phyloP scores from a whole-genome alignment of 2,113 vertebrate genomes.

The Haplochromis vanheusdeni region DNA sequence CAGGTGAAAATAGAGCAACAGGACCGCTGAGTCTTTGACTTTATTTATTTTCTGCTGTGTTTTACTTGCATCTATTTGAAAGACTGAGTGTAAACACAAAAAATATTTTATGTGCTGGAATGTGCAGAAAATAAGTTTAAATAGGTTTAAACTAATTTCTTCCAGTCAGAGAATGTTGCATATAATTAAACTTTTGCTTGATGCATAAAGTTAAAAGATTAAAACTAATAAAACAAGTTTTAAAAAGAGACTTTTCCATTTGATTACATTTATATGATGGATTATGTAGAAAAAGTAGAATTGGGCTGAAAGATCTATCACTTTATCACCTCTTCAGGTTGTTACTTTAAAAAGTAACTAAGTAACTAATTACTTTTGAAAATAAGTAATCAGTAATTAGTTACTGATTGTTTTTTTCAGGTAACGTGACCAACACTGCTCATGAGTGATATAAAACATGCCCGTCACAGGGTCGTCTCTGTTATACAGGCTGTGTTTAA shows the following conservation, averaged over 20 bases:
- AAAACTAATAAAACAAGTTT: neutral
- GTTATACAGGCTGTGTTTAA: neutral
- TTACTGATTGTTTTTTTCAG: neutral
- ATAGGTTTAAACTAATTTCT: fast-evolving
- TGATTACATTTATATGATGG: neutral
- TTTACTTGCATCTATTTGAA: too few species aligned
- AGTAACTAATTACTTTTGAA: fast-evolving
- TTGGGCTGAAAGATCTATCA: neutral
- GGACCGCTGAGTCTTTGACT: too few species aligned
- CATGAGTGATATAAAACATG: neutral
- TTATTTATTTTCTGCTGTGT: too few species aligned
- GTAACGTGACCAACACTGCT: neutral
- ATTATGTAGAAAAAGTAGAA: fast-evolving
- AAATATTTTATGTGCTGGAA: too few species aligned
- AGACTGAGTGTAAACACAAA: too few species aligned
- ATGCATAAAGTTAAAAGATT: neutral
- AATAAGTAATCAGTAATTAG: neutral
- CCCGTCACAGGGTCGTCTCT: neutral
- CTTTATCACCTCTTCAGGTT: fast-evolving
- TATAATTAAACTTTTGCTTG: fast-evolving
- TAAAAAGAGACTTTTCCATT: neutral
- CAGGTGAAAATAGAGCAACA: too few species aligned
- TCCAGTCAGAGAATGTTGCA: neutral
- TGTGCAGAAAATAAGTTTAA: too few species aligned
- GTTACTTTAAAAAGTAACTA: neutral